These are phyloP conservation scores for Drosophila rellima DNA, from an alignment of 2,888 invertebrate genomes.

Conservation along the genomic window DNA sequence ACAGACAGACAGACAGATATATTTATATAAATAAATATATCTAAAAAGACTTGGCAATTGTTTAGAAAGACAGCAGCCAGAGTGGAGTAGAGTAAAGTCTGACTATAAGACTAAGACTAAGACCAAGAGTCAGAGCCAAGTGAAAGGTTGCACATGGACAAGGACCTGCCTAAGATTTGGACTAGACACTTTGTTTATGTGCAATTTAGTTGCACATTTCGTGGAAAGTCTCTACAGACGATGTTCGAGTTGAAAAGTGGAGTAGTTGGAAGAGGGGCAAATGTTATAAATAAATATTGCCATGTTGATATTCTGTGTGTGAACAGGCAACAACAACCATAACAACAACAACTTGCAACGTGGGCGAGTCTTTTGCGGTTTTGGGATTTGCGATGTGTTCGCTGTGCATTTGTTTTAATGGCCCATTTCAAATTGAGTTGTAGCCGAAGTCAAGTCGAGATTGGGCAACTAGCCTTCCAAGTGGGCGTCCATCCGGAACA, in stretches of 20 bases:
- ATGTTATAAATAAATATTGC: slow-evolving; percentile 77
- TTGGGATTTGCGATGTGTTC: slow-evolving; percentile 63
- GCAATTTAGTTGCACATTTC: slow-evolving; percentile 60
- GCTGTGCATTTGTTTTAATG: slow-evolving; percentile 75
- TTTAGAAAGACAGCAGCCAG: slow-evolving; percentile 57
- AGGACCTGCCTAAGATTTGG: slow-evolving; percentile 57
- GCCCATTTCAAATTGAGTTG: slow-evolving; percentile 78
- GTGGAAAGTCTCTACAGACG: slow-evolving; percentile 49
- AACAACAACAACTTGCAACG: slow-evolving; percentile 27
- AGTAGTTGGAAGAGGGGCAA: slow-evolving; percentile 13
- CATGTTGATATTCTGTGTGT: slow-evolving; percentile 71
- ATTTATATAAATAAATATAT: slow-evolving; percentile 14
- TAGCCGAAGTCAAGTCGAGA: slow-evolving; percentile 43
- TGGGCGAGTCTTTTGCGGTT: slow-evolving; percentile 55
- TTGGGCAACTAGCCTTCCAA: slow-evolving; percentile 37
- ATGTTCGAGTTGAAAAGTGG: slow-evolving; percentile 15
- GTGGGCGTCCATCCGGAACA: slow-evolving; percentile 64
- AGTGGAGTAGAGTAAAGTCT: slow-evolving; percentile 19
- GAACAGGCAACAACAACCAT: slow-evolving; percentile 48
- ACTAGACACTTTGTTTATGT: slow-evolving; percentile 64
- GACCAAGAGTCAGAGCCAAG: slow-evolving; percentile 42
- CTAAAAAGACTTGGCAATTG: slow-evolving; percentile 38
- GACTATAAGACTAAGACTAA: neutral
- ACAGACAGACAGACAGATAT: slow-evolving; percentile 3
- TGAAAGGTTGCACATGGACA: slow-evolving; percentile 66